Base-by-base conservation (phyloP, 2,888 invertebrate species). In the Cistogaster globosa region DNA sequence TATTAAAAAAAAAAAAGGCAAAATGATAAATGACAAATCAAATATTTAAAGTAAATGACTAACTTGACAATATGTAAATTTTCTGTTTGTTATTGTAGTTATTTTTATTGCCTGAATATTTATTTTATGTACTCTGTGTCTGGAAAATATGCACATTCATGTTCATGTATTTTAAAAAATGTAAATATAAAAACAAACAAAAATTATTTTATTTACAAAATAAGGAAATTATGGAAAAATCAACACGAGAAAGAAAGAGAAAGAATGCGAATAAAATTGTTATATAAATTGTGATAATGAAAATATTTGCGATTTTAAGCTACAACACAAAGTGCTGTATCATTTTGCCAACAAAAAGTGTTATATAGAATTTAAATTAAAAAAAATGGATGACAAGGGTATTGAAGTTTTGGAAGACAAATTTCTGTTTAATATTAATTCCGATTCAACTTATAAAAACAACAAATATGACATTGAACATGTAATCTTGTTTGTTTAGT, bases 11-110 rank as follows among this genome's bases (percentile, higher is more conserved):
- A 32, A 14, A 53, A 18, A 51, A 53, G 18, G 75, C 69, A 78
- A 78, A 72, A 85, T 85, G 85, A 85, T 82, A 82, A 85, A 85
- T 85, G 82, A 85, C 85, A 85, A 85, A 85, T 85, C 82, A 85
- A 85, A 85, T 78, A 85, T 82, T 78, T 78, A 82, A 71, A 82
- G 82, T 82, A 78, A 85, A 85, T 85, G 85, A 85, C 75, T 82
- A 82, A 82, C 78, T 78, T 78, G 82, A 82, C 82, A 82, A 82
- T 78, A 85, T 85, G 85, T 69, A 85, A 82, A 85, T 85, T 85
- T 78, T 68, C 58, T 84, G 48, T 84, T 55, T 75, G 45, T 48
- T 26, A 8, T 16, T 51, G 11, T 48, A 45, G 32, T 63, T 26
- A 26, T 67, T 69, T 77, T 68, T 74, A 75, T 78, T 85, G 78